phyloP scores from a whole-genome alignment of 2,797 vertebrate genomes.

The Coreius guichenoti region DNA sequence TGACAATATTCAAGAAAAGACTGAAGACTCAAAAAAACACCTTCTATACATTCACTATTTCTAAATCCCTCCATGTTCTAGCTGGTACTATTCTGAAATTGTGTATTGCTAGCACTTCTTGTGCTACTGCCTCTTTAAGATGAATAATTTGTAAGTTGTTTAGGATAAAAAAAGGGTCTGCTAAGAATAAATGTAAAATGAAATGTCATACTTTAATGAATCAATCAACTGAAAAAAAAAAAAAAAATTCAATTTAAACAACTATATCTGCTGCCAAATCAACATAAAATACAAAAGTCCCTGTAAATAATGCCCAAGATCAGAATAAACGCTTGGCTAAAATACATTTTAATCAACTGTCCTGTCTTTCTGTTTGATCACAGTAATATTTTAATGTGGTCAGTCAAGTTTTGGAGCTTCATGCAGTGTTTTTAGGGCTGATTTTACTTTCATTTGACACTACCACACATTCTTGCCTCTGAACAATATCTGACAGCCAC shows the following conservation, averaged over 20 bases:
- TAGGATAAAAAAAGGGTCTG: background rate
- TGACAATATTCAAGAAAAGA: no score
- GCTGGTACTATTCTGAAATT: background rate
- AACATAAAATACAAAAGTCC: background rate
- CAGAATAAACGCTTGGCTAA: background rate
- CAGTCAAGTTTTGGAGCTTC: background rate
- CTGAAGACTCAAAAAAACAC: no score
- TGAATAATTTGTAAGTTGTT: no score
- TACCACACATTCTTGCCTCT: background rate
- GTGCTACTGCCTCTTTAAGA: no score
- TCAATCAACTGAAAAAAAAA: background rate
- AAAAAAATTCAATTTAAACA: background rate
- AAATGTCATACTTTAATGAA: background rate
- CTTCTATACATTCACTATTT: background rate
- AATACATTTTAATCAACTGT: background rate
- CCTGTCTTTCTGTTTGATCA: background rate
- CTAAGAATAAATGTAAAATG: background rate
- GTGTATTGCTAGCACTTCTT: background rate
- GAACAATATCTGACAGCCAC: background rate
- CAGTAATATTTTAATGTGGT: background rate
- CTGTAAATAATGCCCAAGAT: background rate
- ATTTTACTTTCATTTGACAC: conserved; percentile 6
- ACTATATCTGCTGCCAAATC: background rate
- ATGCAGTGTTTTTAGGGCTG: background rate
- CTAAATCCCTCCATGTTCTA: background rate